Evolutionary conservation across 2,888 invertebrate species (phyloP), one percentile per base, ranked within the genome.

Genomic region (Brachylomia viminalis): DNA sequence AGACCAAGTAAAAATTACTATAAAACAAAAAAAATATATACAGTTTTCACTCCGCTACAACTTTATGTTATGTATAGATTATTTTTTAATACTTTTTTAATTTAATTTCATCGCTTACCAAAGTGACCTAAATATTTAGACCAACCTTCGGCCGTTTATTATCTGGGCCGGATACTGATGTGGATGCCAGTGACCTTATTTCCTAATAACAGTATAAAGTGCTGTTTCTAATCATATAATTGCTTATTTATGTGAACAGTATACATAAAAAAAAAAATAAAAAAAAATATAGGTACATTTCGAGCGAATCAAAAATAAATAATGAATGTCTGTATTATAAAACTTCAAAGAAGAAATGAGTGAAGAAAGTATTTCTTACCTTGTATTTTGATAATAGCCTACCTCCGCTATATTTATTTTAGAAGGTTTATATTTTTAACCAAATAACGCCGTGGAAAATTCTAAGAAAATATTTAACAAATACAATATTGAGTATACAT

Each of bases 341-440:
- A 58, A 66, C 74, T 76, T 75, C 30, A 45, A 56, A 59, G 42
- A 23, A 59, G 47, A 45, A 75, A 27, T 30, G 30, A 27, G 11
- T 33, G 33, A n/a, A 54, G 17, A 17, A 23, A 49, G 2, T 42
- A 30, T 42, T n/a, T n/a, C 8, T 33, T 33, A 52, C 20, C n/a
- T 52, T 42, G 15, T 20, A 72, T 54, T 62, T 45, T 54, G 23
- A 20, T 20, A 33, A 54, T 15, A 23, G n/a, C n/a, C 30, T 33
- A 27, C 23, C 11, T 49, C 10, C 23, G 15, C 15, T 30, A 11
- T 30, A 30, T 72, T 61, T 61, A 33, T 52, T 72, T 52, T 1
- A n/a, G 11, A 4, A 10, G 3, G 6, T n/a, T 72, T 42, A 30
- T 49, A n/a, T 52, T 59, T 58, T 45, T 10, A n/a, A 23, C 20